Evolutionary conservation across 1,140 invertebrate genomes (phyloP).

Genomic region (Nylanderia fulva): DNA sequence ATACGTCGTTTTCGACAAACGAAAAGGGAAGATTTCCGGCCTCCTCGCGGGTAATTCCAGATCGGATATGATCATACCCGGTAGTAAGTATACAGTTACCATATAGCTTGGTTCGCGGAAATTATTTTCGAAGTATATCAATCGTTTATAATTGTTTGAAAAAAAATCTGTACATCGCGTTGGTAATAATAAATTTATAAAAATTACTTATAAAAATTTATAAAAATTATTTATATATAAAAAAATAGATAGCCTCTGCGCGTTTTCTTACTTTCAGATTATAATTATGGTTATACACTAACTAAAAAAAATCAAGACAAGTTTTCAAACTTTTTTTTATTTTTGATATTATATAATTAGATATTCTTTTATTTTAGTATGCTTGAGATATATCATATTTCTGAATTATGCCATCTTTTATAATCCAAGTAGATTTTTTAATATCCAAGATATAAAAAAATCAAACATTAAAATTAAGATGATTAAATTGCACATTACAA

Average conservation of each 20-base stretch:
- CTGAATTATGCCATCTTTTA: too few species aligned
- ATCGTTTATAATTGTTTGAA: background rate
- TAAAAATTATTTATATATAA: too few species aligned
- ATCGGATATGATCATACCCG: background rate
- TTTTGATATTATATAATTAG: background rate
- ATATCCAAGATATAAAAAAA: too few species aligned
- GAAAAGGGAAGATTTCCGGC: constrained; percentile 48
- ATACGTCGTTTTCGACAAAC: constrained; percentile 13
- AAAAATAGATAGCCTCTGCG: too few species aligned
- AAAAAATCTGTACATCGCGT: background rate
- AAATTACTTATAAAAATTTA: too few species aligned
- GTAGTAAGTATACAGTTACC: constrained; percentile 6
- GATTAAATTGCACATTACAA: too few species aligned
- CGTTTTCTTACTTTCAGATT: too few species aligned
- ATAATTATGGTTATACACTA: background rate
- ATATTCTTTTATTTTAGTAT: background rate
- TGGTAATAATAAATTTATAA: too few species aligned
- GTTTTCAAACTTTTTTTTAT: background rate
- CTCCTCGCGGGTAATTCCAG: constrained; percentile 47
- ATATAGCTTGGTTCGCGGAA: background rate
- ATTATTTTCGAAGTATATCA: background rate
- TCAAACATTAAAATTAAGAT: too few species aligned
- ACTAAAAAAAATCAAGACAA: background rate
- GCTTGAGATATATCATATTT: background rate
- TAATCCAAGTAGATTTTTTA: too few species aligned